phyloP scores from a whole-genome alignment of 2,797 vertebrate genomes.

The Sarcophilus harrisii region DNA sequence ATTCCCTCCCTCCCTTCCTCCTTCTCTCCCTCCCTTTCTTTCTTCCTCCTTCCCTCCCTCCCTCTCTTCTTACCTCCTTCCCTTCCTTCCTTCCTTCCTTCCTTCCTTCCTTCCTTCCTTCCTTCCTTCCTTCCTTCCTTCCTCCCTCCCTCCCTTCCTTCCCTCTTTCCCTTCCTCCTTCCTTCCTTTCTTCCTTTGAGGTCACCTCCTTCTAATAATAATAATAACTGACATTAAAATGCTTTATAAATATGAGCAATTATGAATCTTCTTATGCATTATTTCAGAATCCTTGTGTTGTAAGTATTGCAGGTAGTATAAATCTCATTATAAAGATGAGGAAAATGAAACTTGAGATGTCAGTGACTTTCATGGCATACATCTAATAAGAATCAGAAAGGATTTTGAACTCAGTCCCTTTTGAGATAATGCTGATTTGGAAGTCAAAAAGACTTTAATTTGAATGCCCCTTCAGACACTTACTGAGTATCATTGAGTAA shows the following conservation, averaged over 20 bases:
- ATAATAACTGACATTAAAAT: too few relatives aligned
- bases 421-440: too few relatives aligned
- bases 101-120: too few relatives aligned
- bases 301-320: background rate
- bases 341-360: background rate
- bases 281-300: background rate
- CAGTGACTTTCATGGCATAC: background rate
- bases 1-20: background rate
- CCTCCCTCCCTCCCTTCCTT: too few relatives aligned
- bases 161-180: too few relatives aligned
- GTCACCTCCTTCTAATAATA: too few relatives aligned
- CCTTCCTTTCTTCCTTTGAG: too few relatives aligned
- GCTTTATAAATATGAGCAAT: too few relatives aligned
- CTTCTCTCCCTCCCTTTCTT: background rate
- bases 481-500: background rate
- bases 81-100: fast-evolving
- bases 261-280: background rate
- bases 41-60: background rate
- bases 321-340: background rate
- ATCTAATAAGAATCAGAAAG: background rate
- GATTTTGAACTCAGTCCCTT: background rate
- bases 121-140: too few relatives aligned
- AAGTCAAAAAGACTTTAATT: background rate
- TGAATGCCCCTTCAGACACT: background rate
- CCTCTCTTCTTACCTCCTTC: background rate